Evolutionary conservation across 2,113 vertebrate species (phyloP), one percentile per base, ranked within the genome.

Genomic region (Erpornis zantholeuca): DNA sequence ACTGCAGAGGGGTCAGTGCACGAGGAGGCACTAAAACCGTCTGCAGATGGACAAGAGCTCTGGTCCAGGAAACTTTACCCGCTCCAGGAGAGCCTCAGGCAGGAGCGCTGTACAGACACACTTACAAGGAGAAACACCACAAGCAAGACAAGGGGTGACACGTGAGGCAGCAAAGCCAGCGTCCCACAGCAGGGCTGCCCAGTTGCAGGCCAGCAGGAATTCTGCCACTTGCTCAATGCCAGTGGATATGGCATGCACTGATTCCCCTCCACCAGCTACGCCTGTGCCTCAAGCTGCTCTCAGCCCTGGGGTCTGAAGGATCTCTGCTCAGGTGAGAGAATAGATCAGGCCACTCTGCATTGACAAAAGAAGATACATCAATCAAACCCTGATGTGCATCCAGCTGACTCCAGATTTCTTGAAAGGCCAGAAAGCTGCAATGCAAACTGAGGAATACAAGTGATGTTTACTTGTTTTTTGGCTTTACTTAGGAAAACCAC

Each of bases 161-260:
- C 0, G 1, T 2, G 7, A 27, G 49, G 56, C 61, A 42, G 61
- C 27, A 54, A 79, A 40, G 42, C 21, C 21, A 31, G 53, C 31
- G 36, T 3, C 44, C 64, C 2, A 0, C 7, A 7, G 40, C n/a
- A 33, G n/a, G 11, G 42, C 73, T 49, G 63, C 57, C 33, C 53
- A 35, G 20, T 0, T 0, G 27, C 72, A 44, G 59, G 25, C 9
- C 16, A 3, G 36, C 13, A 82, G 52, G 66, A 85, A 77, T 77
- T 44, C 50, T 49, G 61, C 18, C 42, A 19, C 44, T 44, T 49
- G n/a, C 56, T 42, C 69, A 24, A 5, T 17, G 52, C 70, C 61
- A 47, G 53, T 0, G 0, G 31, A 24, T 9, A 21, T 0, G 17
- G 61, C 53, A n/a, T 0, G 0, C 15, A 29, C 54, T 2, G 8